Evolutionary conservation across 1,140 invertebrate genomes (phyloP).

Genomic region (Drosophila sechellia): DNA sequence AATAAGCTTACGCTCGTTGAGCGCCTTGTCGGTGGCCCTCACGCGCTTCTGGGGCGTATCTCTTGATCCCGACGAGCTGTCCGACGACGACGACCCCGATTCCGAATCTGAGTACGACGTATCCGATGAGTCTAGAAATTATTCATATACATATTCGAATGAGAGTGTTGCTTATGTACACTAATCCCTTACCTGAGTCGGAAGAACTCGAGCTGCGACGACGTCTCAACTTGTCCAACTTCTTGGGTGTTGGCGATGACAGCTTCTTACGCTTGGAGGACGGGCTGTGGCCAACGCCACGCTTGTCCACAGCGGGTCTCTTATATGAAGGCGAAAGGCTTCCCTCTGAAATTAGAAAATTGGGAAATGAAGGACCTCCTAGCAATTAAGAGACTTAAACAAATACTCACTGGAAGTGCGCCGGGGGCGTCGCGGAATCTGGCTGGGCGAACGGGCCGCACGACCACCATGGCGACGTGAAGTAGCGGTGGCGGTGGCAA

Average conservation of each 20-base stretch:
- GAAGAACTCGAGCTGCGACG: slow-evolving; percentile 82
- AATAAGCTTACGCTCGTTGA: slow-evolving; percentile 85
- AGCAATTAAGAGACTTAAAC: neutral
- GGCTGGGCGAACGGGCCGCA: slow-evolving; percentile 65
- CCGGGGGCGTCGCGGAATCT: slow-evolving; percentile 64
- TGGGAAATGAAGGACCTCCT: neutral
- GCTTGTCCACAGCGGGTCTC: slow-evolving; percentile 60
- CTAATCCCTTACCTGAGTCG: slow-evolving; percentile 84
- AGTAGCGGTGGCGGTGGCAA: slow-evolving; percentile 28
- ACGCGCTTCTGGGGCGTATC: slow-evolving; percentile 78
- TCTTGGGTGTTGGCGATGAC: slow-evolving; percentile 60
- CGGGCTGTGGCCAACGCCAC: slow-evolving; percentile 63
- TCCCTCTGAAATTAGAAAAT: slow-evolving; percentile 30
- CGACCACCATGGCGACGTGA: slow-evolving; percentile 55
- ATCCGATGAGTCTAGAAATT: slow-evolving; percentile 83
- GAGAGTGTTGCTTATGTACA: neutral
- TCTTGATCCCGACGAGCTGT: slow-evolving; percentile 84
- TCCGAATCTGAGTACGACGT: slow-evolving; percentile 86
- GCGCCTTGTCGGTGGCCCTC: slow-evolving; percentile 75
- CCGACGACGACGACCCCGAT: slow-evolving; percentile 86
- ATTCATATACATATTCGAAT: neutral
- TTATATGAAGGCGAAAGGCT: slow-evolving; percentile 72
- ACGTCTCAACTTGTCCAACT: slow-evolving; percentile 63
- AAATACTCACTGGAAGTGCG: slow-evolving; percentile 68
- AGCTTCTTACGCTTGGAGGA: slow-evolving; percentile 70